Conservation (phyloP, 2,888 invertebrate genomes). For the Thymelicus acteon region DNA sequence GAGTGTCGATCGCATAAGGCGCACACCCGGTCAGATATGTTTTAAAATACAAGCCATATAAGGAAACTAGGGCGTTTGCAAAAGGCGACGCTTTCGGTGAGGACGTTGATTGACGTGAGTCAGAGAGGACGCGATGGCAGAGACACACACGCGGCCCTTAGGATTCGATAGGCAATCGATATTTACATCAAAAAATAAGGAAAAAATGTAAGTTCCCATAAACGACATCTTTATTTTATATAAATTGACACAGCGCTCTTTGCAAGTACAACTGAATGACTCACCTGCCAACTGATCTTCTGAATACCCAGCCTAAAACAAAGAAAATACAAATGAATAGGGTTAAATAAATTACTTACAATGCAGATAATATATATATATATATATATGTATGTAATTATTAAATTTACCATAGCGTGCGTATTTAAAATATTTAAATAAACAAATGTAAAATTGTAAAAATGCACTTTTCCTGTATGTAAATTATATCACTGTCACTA, state of each 20-base stretch:
- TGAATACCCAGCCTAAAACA: conserved; percentile 92
- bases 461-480: not conserved
- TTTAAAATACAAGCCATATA: conserved; percentile 86
- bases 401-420: conserved; percentile 24
- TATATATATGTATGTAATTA: not conserved
- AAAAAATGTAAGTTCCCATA: no score
- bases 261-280: conserved; percentile 61
- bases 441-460: not conserved
- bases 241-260: conserved; percentile 10
- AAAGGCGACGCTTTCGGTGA: conserved; percentile 72
- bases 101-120: conserved; percentile 81
- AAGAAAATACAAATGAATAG: conserved; percentile 36
- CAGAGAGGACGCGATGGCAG: conserved; percentile 58
- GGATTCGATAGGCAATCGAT: not conserved
- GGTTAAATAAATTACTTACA: not conserved
- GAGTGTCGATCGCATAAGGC: conserved; percentile 19
- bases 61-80: conserved; percentile 84
- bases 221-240: conserved; percentile 20
- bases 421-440: not conserved
- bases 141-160: conserved; percentile 25
- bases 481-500: not conserved
- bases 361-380: no score
- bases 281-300: conserved; percentile 97
- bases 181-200: not conserved
- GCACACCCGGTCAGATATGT: conserved; percentile 60